A percentile compares a stretch with the other conserved stretches of the same genome.
Conservation (phyloP, 2,888 invertebrate genomes). For the Lepetodrilus schrolli region DNA sequence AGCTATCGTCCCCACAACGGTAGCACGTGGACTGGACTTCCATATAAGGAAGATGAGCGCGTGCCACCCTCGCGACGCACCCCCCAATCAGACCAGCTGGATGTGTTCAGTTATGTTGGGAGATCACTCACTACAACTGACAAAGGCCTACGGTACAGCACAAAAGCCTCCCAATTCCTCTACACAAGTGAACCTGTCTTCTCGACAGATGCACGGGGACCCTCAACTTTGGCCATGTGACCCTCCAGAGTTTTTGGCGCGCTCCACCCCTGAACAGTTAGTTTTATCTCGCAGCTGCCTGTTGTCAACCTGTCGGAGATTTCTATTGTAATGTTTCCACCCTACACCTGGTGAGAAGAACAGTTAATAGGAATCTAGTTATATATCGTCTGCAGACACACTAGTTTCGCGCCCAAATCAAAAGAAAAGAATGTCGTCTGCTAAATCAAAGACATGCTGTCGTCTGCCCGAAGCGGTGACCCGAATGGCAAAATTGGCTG, state of each 20-base stretch:
- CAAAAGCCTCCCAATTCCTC: constrained; percentile 16
- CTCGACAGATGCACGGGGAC: background rate
- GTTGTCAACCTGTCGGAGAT: constrained; percentile 11
- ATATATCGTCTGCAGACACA: background rate
- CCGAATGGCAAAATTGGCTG: no score
- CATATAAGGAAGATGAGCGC: constrained; percentile 29
- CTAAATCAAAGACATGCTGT: no score
- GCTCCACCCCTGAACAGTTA: constrained; percentile 12
- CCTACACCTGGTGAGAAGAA: constrained; percentile 4
- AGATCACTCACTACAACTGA: background rate
- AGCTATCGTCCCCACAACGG: constrained; percentile 28
- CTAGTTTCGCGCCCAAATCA: constrained; percentile 15
- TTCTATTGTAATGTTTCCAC: background rate
- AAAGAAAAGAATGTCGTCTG: background rate
- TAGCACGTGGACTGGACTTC: constrained; percentile 26
- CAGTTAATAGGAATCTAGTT: background rate
- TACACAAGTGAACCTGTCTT: background rate
- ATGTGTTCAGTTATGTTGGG: constrained; percentile 28
- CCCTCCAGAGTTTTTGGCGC: constrained; percentile 27
- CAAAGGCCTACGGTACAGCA: constrained; percentile 11
- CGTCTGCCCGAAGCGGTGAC: no score
- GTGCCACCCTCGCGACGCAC: constrained; percentile 25
- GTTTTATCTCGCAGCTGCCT: background rate
- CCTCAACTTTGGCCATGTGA: constrained; percentile 1
- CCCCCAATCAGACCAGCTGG: background rate